Base-by-base conservation (phyloP, 2,888 invertebrate species). In the Hoplodrina ambigua region DNA sequence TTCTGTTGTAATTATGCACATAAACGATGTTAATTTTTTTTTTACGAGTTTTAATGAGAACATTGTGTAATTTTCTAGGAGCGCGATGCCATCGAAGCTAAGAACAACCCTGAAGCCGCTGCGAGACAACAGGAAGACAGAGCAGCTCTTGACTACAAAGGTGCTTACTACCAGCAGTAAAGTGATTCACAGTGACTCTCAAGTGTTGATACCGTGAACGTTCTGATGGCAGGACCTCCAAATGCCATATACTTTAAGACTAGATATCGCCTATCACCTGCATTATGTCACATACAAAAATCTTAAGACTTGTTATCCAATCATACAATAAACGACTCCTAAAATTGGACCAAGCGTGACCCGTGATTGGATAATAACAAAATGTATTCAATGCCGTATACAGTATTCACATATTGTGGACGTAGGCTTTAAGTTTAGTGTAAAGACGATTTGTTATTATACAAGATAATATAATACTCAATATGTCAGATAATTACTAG, bases 111-210 rank as follows among this genome's bases (percentile, higher is more conserved):
- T 10, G 95, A 95, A 79, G 93, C n/a, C 6, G 70, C 94, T 33
- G 95, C 94, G 73, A 93, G 90, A 82, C 85, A 86, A 41, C 91
- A 95, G 59, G 93, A 95, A 83, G 94, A 94, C 30, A 93, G 82
- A 74, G 96, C 94, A 54, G 93, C 93, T 61, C 96, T 96, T 74
- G 97, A 97, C 88, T 97, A 97, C 92, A 97, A 97, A 85, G 97
- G 97, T 44, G 96, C 96, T 79, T 97, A 97, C 91, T 96, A 96
- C 87, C 96, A 93, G 82, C 92, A 96, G 85, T 93, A 94, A 86
- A 86, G 64, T 80, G 67, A 52, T 30, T 71, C 65, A 53, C 37
- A 81, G 75, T 85, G 81, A 80, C 83, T 78, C 68, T 73, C 37
- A 41, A 81, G 75, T 81, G 83, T 72, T 71, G 46, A 62, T 72